Base-by-base conservation (phyloP, 2,888 invertebrate species). In the Sericinus montela region DNA sequence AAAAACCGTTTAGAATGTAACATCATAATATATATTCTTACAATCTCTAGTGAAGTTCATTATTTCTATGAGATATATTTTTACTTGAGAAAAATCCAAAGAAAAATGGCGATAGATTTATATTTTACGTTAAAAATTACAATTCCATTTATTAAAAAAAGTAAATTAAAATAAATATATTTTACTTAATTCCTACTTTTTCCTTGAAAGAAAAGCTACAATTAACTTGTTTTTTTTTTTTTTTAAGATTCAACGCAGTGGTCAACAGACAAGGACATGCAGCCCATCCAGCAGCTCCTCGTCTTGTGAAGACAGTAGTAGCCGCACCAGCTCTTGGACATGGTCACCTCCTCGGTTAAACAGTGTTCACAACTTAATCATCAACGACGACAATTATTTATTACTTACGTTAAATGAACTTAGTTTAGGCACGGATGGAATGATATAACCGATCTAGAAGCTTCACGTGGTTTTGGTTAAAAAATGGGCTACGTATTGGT, bases 211-310 rank as follows among this genome's bases (percentile, higher is more conserved):
- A 19, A 19, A 3, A 19, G 19, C 5, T 5, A 5, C 5, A 19
- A 3, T 5, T 19, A 19, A 19, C 19, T 3, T 5, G 5, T 19
- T 3, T 19, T 25, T 25, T 25, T 69, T 68, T 8, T 25, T 25
- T 25, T 69, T 68, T 8, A 66, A 91, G 91, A 48, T 91, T 91
- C 75, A 91, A 91, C 67, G 91, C 91, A 0, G 85, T 91, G 10
- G 91, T 91, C 0, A 90, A 90, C 73, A 86, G 89, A 63, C 74
- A 80, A 54, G 91, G 91, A 1, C 91, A 91, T 52, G 90, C 90
- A 0, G 84, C 83, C 46, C 91, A 91, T 58, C 91, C 91, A 1
- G 89, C 79, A 0, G 69, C 68, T 13, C 62, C 63, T 9, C 69
- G 69, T 14, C 74, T 32, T n/a, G 32, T 32, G 9, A 32, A 32